Conservation (phyloP, 1,140 invertebrate species). For the Onthophagus taurus region DNA sequence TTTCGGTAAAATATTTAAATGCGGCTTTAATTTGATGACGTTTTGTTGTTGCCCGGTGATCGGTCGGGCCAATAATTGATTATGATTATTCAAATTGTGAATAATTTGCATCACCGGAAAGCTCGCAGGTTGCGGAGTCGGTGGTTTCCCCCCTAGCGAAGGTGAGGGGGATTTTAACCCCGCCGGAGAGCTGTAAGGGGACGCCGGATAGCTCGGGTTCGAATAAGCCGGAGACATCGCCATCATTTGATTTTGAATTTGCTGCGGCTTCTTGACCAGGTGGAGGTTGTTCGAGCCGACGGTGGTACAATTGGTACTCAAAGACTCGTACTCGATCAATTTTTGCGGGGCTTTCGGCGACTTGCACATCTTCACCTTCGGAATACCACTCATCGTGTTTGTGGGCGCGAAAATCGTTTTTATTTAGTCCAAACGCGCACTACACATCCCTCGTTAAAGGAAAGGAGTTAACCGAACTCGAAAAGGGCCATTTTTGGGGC, state of each 20-base stretch:
- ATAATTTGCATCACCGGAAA: constrained; percentile 37
- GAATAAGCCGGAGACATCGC: constrained; percentile 35
- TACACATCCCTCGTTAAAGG: neutral
- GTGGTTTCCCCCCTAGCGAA: constrained; percentile 29
- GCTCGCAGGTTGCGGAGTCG: constrained; percentile 30
- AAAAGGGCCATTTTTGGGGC: constrained; percentile 36
- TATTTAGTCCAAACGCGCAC: constrained; percentile 1
- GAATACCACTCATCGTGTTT: neutral
- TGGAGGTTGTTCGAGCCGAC: constrained; percentile 37
- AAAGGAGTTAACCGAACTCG: constrained; percentile 33
- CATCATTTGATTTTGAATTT: constrained; percentile 28
- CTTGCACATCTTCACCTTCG: constrained; percentile 35
- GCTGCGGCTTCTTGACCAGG: constrained; percentile 35
- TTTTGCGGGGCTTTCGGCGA: constrained; percentile 35
- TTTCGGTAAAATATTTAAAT: constrained; percentile 37
- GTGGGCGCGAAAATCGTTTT: constrained; percentile 3
- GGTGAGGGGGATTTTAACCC: constrained; percentile 35
- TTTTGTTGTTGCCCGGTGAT: constrained; percentile 30
- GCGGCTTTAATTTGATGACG: constrained; percentile 36
- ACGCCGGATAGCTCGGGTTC: constrained; percentile 34
- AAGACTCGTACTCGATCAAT: constrained; percentile 30
- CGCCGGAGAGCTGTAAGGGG: constrained; percentile 31
- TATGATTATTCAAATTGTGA: constrained; percentile 31
- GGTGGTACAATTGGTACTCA: constrained; percentile 36
- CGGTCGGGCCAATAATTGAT: constrained; percentile 27